A percentile compares a stretch with the other conserved stretches of the same genome.
These are phyloP conservation scores for Boloria selene DNA, from an alignment of 2,888 invertebrate genomes.

Conservation along the genomic window DNA sequence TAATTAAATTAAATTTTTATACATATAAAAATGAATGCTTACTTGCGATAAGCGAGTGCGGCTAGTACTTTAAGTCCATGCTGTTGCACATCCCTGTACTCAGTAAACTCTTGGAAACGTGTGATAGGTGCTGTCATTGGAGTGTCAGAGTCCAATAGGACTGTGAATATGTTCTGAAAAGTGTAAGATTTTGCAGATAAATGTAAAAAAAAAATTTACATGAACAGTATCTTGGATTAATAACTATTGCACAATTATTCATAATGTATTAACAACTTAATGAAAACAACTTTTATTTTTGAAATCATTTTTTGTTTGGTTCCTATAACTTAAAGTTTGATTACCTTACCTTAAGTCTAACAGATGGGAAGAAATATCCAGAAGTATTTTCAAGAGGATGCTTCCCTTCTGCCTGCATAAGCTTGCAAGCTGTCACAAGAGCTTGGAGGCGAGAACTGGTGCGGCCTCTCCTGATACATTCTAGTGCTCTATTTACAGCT, in stretches of 20 bases:
- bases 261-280: too few species aligned
- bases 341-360: constrained; percentile 82
- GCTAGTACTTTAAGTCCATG: constrained; percentile 83
- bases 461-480: constrained; percentile 80
- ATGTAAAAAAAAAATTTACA: too few species aligned
- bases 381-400: constrained; percentile 82
- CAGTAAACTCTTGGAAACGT: constrained; percentile 88
- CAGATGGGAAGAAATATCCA: constrained; percentile 85
- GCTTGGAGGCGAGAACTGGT: constrained; percentile 82
- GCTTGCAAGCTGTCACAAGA: constrained; percentile 87
- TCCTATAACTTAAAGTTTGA: too few species aligned
- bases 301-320: too few species aligned
- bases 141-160: constrained; percentile 84
- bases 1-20: not conserved
- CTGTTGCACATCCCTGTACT: constrained; percentile 89
- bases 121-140: constrained; percentile 84
- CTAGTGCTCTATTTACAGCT: constrained; percentile 81
- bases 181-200: constrained; percentile 20
- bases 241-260: too few species aligned
- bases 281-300: too few species aligned
- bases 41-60: constrained; percentile 68
- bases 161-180: constrained; percentile 83
- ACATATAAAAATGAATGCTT: constrained; percentile 39
- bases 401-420: constrained; percentile 88
- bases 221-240: too few species aligned